Conservation (phyloP, 1,140 invertebrate genomes). For the Luehdorfia chinensis region DNA sequence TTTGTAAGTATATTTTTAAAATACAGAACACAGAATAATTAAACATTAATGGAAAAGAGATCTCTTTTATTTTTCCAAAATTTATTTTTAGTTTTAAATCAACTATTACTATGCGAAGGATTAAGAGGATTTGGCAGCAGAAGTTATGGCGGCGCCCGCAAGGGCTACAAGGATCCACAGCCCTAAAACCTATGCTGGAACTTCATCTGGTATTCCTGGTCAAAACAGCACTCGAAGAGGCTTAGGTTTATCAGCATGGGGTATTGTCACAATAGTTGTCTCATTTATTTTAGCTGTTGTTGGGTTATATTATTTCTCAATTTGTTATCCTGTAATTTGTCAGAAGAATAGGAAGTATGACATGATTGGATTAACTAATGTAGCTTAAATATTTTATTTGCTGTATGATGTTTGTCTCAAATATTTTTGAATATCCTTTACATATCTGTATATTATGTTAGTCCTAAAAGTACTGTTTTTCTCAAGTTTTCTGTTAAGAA, state of each 20-base stretch:
- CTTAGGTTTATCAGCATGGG: constrained; percentile 79
- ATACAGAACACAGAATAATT: no score
- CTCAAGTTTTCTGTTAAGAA: no score
- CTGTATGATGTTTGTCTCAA: constrained; percentile 1
- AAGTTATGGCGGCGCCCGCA: constrained; percentile 25
- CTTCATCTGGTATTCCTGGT: constrained; percentile 25
- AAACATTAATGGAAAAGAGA: no score
- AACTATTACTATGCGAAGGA: constrained; percentile 32
- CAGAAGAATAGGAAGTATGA: constrained; percentile 79
- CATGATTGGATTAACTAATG: constrained; percentile 77
- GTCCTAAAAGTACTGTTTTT: no score
- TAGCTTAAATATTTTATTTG: constrained; percentile 43
- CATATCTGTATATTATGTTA: background rate
- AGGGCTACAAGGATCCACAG: constrained; percentile 30
- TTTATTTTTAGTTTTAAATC: constrained; percentile 46
- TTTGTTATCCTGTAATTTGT: constrained; percentile 80
- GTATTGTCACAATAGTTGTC: constrained; percentile 77
- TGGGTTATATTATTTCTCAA: constrained; percentile 79
- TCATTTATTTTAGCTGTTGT: constrained; percentile 74
- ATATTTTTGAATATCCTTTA: constrained; percentile 5
- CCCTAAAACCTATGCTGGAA: constrained; percentile 27
- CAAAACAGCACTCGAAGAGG: constrained; percentile 47
- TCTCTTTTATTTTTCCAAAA: no score
- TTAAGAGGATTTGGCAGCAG: constrained; percentile 26
- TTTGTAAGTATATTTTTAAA: no score